Evolutionary conservation across 1,140 invertebrate genomes (phyloP), one percentile per base, ranked within the genome.

Genomic region (Colletes latitarsis): DNA sequence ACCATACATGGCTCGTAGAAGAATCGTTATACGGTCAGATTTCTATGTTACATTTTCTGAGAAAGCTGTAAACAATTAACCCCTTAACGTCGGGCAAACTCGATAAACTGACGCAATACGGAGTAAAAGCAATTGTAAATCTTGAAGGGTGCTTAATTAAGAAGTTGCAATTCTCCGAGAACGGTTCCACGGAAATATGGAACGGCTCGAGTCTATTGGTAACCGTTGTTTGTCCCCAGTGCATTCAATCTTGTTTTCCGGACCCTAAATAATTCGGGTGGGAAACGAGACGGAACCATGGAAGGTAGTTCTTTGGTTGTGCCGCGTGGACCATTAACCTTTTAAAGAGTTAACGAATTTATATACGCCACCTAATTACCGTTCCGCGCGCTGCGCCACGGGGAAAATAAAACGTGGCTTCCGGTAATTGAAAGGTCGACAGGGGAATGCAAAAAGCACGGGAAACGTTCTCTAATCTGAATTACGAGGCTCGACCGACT

Each of bases 341-440:
- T 84, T 71, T 73, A 84, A 88, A 88, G 81, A 86, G 76, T 88
- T 88, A 88, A 89, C 82, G 82, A 88, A 89, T 89, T 88, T 89
- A 77, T 89, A 88, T 72, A 84, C 84, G 82, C 69, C 70, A 84
- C 80, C 82, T 89, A 88, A 89, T 89, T 88, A 88, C 82, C 68
- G 74, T 62, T 43, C 67, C 64, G 78, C 64, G 78, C 14, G 68
- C 76, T 49, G 70, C 39, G 77, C 73, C 55, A 62, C 15, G 19
- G 62, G 52, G 21, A 77, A 79, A 87, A 88, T 88, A 85, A 85
- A 87, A 85, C 72, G 58, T 57, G n/a, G 46, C 43, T 62, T 58
- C 74, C 58, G 46, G 68, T 82, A 89, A 82, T 87, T 88, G 72
- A 63, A 86, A 88, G 77, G 64, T 62, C 81, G 72, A 83, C 76